phyloP scores from a whole-genome alignment of 2,888 invertebrate genomes.

The Rotaria socialis region DNA sequence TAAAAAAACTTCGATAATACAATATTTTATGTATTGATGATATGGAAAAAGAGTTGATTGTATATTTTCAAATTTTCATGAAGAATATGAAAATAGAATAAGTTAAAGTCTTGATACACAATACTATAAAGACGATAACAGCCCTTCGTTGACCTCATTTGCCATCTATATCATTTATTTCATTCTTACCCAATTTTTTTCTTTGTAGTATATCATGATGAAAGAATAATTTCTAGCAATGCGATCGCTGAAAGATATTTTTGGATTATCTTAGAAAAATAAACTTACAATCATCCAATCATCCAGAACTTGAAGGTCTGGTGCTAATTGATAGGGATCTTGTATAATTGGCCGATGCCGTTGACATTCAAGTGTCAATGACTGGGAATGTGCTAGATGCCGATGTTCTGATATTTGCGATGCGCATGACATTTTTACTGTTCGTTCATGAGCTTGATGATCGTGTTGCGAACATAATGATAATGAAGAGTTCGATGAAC shows the following conservation, averaged over 20 bases:
- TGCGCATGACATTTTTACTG: neutral
- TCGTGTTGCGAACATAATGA: neutral
- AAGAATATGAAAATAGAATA: neutral
- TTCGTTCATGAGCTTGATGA: neutral
- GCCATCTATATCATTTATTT: neutral
- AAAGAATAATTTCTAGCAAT: too few relatives aligned
- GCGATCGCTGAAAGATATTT: too few relatives aligned
- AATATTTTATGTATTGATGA: too few relatives aligned
- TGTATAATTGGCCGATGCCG: neutral
- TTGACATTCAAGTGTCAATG: neutral
- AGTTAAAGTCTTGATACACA: neutral
- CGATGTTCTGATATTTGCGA: neutral
- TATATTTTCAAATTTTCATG: neutral
- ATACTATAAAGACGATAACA: neutral
- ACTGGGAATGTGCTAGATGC: neutral
- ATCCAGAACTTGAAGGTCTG: neutral
- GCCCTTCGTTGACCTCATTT: neutral
- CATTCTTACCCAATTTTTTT: neutral
- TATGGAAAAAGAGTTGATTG: neutral
- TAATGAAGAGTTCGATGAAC: neutral
- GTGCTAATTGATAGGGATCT: neutral
- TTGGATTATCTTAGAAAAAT: too few relatives aligned
- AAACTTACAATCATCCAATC: conserved; percentile 24
- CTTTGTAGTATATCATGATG: neutral
- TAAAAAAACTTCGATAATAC: too few relatives aligned